These are phyloP conservation scores for Hydrolagus colliei DNA, from an alignment of 2,797 vertebrate genomes.

Conservation along the genomic window DNA sequence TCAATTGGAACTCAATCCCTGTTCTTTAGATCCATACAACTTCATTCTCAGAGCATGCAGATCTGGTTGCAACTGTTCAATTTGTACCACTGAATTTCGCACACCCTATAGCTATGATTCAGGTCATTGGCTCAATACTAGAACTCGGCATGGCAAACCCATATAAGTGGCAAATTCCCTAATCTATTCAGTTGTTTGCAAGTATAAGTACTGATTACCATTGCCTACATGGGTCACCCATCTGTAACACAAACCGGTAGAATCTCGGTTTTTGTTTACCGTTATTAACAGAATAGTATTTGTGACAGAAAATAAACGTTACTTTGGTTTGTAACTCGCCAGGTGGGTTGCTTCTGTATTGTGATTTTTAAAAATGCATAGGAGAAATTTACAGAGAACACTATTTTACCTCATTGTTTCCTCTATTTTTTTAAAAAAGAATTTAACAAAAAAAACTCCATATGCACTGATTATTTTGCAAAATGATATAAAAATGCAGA, in stretches of 20 bases:
- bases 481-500: not conserved
- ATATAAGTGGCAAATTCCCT: not conserved
- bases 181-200: conserved; percentile 9
- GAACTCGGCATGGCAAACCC: not conserved
- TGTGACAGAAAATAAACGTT: not conserved
- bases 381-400: not conserved
- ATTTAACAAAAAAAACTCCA: not conserved
- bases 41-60: not conserved
- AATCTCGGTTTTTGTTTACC: not conserved
- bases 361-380: not conserved
- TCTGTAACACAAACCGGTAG: not conserved
- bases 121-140: not conserved
- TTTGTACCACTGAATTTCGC: not conserved
- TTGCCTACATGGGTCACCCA: not conserved
- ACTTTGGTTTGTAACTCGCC: conserved; percentile 20
- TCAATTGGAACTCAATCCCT: not conserved
- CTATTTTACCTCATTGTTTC: not conserved
- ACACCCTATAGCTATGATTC: not conserved
- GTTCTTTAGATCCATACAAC: not conserved
- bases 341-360: not conserved
- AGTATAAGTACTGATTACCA: not conserved
- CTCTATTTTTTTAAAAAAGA: not conserved
- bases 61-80: not conserved
- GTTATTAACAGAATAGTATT: not conserved
- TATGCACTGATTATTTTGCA: not conserved